phyloP scores from a whole-genome alignment of 2,797 vertebrate species.

The Smutsia gigantea region DNA sequence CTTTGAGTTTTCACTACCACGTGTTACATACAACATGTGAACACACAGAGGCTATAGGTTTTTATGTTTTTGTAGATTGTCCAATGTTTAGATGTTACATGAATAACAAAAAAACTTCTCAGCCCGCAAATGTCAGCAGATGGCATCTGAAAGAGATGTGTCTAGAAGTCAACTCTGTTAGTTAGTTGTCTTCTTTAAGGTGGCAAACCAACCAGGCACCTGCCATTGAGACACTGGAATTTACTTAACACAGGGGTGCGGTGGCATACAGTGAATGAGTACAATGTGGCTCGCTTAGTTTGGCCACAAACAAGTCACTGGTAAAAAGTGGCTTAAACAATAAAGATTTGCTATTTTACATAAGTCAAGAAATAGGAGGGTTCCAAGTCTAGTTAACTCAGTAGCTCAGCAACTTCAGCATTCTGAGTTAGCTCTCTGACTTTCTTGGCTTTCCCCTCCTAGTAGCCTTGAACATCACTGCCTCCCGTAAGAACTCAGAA shows the following conservation, averaged over 20 bases:
- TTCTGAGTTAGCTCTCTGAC: not conserved
- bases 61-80: not conserved
- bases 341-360: conserved; percentile 1
- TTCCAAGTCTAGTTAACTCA: not conserved
- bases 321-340: conserved; percentile 20
- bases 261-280: not conserved
- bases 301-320: not conserved
- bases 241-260: not conserved
- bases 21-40: not conserved
- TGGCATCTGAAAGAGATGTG: not conserved
- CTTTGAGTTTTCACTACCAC: not conserved
- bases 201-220: not conserved
- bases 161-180: not conserved
- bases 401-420: not conserved
- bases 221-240: not conserved
- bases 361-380: not conserved
- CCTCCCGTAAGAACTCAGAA: not conserved
- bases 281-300: not conserved
- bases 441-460: not conserved
- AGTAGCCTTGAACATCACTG: not conserved
- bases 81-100: not conserved
- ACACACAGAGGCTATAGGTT: not conserved
- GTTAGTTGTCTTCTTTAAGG: not conserved
- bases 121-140: not conserved
- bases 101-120: not conserved